Percentiles rank a stretch among this genome's conserved stretches.
Conservation (phyloP, 2,888 invertebrate species). For the Drosophila barbarae region DNA sequence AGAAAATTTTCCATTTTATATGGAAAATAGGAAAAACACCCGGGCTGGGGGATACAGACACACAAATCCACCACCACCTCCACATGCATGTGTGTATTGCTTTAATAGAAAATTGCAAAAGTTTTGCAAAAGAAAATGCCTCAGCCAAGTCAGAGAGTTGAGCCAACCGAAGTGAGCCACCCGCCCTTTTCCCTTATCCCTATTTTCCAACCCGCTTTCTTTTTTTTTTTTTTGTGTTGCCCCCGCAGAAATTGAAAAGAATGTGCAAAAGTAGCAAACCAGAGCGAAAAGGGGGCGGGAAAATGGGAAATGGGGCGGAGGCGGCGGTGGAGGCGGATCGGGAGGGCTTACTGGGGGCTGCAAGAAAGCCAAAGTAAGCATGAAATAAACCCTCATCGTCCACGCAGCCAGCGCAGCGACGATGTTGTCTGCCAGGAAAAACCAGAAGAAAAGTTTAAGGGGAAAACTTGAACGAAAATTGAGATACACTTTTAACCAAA, state of each 20-base stretch:
- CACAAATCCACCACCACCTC: slow-evolving; percentile 47
- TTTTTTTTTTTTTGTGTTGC: not conserved
- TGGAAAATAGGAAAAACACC: slow-evolving; percentile 51
- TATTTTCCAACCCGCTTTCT: slow-evolving; percentile 9
- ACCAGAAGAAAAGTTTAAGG: slow-evolving; percentile 6
- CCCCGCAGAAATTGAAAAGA: slow-evolving; percentile 72
- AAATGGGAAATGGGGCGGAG: slow-evolving; percentile 6
- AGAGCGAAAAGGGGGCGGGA: slow-evolving; percentile 23
- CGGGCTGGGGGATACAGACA: slow-evolving; percentile 46
- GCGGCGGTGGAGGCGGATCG: slow-evolving; percentile 28
- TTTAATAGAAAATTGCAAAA: slow-evolving; percentile 76
- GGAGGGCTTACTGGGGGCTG: slow-evolving; percentile 32
- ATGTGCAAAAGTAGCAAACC: slow-evolving; percentile 72
- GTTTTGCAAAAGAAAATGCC: slow-evolving; percentile 74
- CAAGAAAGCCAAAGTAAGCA: slow-evolving; percentile 72
- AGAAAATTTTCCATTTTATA: slow-evolving; percentile 72
- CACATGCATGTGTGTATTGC: slow-evolving; percentile 68
- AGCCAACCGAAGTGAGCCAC: slow-evolving; percentile 63
- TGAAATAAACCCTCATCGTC: slow-evolving; percentile 69
- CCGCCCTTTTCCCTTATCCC: slow-evolving; percentile 6
- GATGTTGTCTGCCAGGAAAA: slow-evolving; percentile 57
- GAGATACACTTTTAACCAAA: slow-evolving; percentile 23
- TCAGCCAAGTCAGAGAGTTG: slow-evolving; percentile 53
- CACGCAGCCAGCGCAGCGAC: slow-evolving; percentile 44
- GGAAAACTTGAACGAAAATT: slow-evolving; percentile 8